Percentiles rank a stretch among this genome's conserved stretches.
Evolutionary conservation across 2,888 invertebrate species (phyloP).

Genomic region (Axea sp.): DNA sequence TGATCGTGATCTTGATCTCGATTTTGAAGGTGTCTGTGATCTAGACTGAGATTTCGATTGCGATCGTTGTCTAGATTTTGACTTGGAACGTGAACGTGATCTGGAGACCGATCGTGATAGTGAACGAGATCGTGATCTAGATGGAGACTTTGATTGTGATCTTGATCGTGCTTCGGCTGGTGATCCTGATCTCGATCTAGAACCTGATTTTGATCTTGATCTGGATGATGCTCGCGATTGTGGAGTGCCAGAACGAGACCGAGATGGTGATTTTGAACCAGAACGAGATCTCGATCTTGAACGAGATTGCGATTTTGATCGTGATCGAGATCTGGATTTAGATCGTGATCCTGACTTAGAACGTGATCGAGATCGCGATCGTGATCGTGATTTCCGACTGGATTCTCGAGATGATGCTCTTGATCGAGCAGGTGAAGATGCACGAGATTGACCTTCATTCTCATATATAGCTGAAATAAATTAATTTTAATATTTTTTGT

Average conservation of each 20-base stretch:
- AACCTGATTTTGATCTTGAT: constrained; percentile 68
- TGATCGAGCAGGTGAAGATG: constrained; percentile 76
- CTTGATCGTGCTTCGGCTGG: constrained; percentile 70
- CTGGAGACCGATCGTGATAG: constrained; percentile 67
- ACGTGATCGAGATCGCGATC: constrained; percentile 54
- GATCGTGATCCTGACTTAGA: constrained; percentile 67
- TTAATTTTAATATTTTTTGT: neutral
- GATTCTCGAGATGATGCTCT: constrained; percentile 71
- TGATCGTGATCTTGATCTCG: constrained; percentile 69
- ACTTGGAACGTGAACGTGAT: constrained; percentile 67
- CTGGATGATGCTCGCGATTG: constrained; percentile 67
- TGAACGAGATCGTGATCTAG: constrained; percentile 72
- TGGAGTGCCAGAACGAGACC: constrained; percentile 68
- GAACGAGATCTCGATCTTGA: constrained; percentile 73
- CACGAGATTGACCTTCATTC: constrained; percentile 78
- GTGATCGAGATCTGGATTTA: constrained; percentile 67
- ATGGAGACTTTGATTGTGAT: constrained; percentile 69
- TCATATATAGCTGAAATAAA: constrained; percentile 74
- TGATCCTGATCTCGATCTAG: constrained; percentile 72
- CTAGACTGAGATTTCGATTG: constrained; percentile 70
- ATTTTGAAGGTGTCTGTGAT: constrained; percentile 66
- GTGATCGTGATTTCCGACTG: constrained; percentile 67
- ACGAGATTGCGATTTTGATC: constrained; percentile 71
- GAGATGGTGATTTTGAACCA: constrained; percentile 53
- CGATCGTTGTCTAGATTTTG: constrained; percentile 66